A percentile compares a stretch with the other conserved stretches of the same genome.
Conservation (phyloP, 2,113 vertebrate species). For the Gymnogyps californianus region DNA sequence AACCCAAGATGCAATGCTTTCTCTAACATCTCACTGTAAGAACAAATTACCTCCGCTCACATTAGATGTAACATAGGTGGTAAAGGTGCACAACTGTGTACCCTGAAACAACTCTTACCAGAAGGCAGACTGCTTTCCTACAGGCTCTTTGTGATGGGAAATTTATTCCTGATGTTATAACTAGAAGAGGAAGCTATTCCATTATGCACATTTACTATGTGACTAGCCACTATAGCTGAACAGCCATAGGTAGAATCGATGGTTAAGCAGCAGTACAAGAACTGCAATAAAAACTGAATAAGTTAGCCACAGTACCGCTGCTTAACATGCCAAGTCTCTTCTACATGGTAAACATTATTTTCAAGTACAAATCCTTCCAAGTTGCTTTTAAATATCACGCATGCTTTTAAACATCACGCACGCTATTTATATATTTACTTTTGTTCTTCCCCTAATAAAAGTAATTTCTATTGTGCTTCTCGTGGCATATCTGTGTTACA, state of each 20-base stretch:
- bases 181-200: background rate
- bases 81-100: background rate
- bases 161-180: background rate
- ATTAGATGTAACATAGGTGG: background rate
- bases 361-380: conserved; percentile 3
- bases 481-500: background rate
- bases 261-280: background rate
- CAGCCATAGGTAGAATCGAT: background rate
- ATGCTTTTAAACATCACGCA: background rate
- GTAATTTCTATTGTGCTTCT: conserved; percentile 62
- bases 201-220: fast-evolving
- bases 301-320: background rate
- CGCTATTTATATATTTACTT: background rate
- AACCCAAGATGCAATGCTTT: background rate
- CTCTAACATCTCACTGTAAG: background rate
- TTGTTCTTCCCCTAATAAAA: background rate
- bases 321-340: background rate
- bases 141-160: background rate
- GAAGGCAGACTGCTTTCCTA: background rate
- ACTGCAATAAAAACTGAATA: background rate
- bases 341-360: background rate
- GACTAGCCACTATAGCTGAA: background rate
- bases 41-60: background rate
- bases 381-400: background rate
- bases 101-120: background rate